These are phyloP conservation scores for Megastigmus dorsalis DNA, from an alignment of 2,888 invertebrate genomes.

Conservation along the genomic window DNA sequence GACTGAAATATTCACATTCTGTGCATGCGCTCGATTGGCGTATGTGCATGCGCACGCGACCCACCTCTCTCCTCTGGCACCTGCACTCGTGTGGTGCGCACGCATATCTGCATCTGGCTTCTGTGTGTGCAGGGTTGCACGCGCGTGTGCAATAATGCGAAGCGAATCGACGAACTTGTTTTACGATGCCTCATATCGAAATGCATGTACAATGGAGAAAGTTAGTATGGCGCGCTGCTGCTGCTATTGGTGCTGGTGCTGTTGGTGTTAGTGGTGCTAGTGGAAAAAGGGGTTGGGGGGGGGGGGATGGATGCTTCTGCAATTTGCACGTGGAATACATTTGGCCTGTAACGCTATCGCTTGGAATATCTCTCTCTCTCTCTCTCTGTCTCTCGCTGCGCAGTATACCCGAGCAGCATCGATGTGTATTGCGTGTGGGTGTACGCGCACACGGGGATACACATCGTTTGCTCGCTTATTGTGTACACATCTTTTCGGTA, in stretches of 20 bases:
- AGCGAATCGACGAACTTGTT: slow-evolving; percentile 52
- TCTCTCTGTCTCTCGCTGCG: background rate
- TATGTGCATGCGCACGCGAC: too few species aligned
- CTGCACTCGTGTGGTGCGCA: too few species aligned
- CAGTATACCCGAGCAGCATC: too few species aligned
- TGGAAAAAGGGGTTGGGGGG: slow-evolving; percentile 1
- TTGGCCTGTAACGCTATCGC: background rate
- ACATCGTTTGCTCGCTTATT: too few species aligned
- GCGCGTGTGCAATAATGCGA: slow-evolving; percentile 46
- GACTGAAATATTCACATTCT: slow-evolving; percentile 37
- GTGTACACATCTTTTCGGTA: slow-evolving; percentile 17
- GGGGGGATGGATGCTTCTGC: slow-evolving; percentile 1
- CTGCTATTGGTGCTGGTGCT: too few species aligned
- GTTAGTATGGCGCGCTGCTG: too few species aligned
- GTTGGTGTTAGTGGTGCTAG: background rate
- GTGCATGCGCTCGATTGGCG: slow-evolving; percentile 11
- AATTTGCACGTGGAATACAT: slow-evolving; percentile 12
- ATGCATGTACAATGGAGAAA: too few species aligned
- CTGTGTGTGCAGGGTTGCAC: too few species aligned
- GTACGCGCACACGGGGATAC: too few species aligned
- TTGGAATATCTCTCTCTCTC: background rate
- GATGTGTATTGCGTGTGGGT: background rate
- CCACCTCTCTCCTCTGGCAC: too few species aligned
- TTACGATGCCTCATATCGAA: slow-evolving; percentile 45
- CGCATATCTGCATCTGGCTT: too few species aligned